These are phyloP conservation scores for Scaptomyza hsui DNA, from an alignment of 1,140 invertebrate species.

Conservation along the genomic window DNA sequence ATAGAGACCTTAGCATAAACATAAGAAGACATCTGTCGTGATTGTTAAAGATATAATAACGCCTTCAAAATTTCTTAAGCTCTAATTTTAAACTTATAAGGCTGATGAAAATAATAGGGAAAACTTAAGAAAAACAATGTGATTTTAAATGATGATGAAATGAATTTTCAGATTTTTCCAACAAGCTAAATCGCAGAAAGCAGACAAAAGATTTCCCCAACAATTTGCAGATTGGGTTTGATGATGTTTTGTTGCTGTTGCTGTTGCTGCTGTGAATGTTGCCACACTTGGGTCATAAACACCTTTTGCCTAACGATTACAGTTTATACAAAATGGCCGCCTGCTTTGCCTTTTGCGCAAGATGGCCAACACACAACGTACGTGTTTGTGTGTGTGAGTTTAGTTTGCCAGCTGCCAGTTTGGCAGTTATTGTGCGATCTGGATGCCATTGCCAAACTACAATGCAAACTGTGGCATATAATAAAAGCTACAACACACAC, in stretches of 20 bases:
- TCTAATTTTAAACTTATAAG: too few species aligned
- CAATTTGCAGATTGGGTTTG: too few species aligned
- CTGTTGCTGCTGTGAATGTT: slow-evolving; percentile 9
- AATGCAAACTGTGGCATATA: slow-evolving; percentile 66
- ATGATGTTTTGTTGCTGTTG: not conserved
- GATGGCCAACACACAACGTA: slow-evolving; percentile 58
- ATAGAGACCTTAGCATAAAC: slow-evolving; percentile 39
- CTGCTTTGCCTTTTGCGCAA: slow-evolving; percentile 57
- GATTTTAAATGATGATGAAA: too few species aligned
- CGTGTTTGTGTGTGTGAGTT: slow-evolving; percentile 17
- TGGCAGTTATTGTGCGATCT: slow-evolving; percentile 5
- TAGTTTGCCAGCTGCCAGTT: slow-evolving; percentile 30
- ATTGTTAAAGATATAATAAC: not conserved
- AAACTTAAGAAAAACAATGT: too few species aligned
- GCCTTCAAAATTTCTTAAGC: not conserved
- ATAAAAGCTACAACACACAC: slow-evolving; percentile 44
- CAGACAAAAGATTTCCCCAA: too few species aligned
- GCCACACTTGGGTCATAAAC: slow-evolving; percentile 57
- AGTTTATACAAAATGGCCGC: slow-evolving; percentile 62
- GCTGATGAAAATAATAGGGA: too few species aligned
- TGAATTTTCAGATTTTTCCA: too few species aligned
- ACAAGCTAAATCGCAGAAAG: too few species aligned
- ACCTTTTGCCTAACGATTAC: slow-evolving; percentile 47
- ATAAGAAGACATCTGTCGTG: not conserved
- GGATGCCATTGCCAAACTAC: slow-evolving; percentile 77